These are phyloP conservation scores for Coelinius sp. DNA, from an alignment of 2,888 invertebrate species.

Conservation along the genomic window DNA sequence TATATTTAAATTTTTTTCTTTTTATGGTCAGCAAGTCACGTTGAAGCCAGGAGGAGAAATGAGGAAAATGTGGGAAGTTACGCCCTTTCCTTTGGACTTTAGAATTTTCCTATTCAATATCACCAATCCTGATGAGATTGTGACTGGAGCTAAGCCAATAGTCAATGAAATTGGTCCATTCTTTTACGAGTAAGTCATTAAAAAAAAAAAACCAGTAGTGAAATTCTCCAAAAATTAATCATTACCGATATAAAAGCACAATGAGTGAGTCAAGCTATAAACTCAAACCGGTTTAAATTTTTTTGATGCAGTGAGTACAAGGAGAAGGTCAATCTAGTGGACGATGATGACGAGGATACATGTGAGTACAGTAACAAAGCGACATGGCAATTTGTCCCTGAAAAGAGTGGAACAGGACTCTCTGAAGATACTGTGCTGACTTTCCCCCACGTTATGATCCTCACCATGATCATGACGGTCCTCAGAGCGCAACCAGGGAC, in stretches of 20 bases:
- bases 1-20: too few relatives aligned
- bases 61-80: conserved; percentile 82
- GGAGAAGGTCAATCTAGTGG: conserved; percentile 81
- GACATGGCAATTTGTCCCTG: conserved; percentile 78
- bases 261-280: too few relatives aligned
- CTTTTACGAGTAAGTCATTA: conserved; percentile 82
- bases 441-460: conserved; percentile 80
- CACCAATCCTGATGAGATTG: conserved; percentile 83
- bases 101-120: conserved; percentile 86
- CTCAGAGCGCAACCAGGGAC: conserved; percentile 75
- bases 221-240: too few relatives aligned
- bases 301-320: conserved; percentile 81
- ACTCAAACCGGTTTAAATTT: too few relatives aligned
- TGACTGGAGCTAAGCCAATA: conserved; percentile 79
- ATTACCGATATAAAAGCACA: too few relatives aligned
- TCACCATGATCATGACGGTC: conserved; percentile 76
- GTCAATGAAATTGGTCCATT: conserved; percentile 87
- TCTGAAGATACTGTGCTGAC: conserved; percentile 82
- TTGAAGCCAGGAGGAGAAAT: conserved; percentile 82
- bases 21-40: conserved; percentile 78
- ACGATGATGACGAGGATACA: conserved; percentile 81
- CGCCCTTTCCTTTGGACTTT: conserved; percentile 84
- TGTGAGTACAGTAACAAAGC: conserved; percentile 80
- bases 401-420: conserved; percentile 76
- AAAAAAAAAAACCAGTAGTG: background rate